Conservation (phyloP, 1,140 invertebrate genomes). For the Chymomyza costata region DNA sequence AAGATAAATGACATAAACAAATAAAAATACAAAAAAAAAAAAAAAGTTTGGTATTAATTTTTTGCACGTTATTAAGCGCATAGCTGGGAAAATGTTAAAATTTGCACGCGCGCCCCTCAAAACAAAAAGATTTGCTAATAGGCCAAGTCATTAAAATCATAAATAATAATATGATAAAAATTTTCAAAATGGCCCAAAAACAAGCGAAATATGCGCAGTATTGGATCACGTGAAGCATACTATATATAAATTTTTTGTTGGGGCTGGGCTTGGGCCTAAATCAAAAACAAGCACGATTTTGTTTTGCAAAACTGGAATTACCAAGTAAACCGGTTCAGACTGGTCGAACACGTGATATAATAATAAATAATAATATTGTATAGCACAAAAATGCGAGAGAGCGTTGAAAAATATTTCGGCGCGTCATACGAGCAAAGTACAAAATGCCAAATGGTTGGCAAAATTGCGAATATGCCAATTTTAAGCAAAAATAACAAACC, state of each 20-base stretch:
- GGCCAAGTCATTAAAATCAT: too few species aligned
- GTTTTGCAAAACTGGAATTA: constrained; percentile 24
- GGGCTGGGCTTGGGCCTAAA: too few species aligned
- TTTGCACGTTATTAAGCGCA: constrained; percentile 1
- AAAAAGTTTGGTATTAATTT: not conserved
- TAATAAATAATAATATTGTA: constrained; percentile 9
- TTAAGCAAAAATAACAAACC: too few species aligned
- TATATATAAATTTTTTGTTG: constrained; percentile 1
- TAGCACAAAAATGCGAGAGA: too few species aligned
- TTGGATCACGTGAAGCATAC: constrained; percentile 48
- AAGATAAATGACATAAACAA: constrained; percentile 31
- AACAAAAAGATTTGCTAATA: not conserved
- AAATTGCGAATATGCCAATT: too few species aligned
- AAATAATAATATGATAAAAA: too few species aligned
- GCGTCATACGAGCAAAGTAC: constrained; percentile 19
- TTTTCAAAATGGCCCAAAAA: too few species aligned
- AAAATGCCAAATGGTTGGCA: constrained; percentile 24
- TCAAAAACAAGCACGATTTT: too few species aligned
- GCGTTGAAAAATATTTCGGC: too few species aligned
- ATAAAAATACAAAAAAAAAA: constrained; percentile 2
- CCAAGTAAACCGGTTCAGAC: constrained; percentile 12
- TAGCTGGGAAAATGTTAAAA: too few species aligned
- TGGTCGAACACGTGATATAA: constrained; percentile 40
- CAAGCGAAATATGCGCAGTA: too few species aligned
- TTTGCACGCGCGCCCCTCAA: not conserved